These are phyloP conservation scores for Triplophysa bombifrons DNA, from an alignment of 2,797 vertebrate genomes.

Conservation along the genomic window DNA sequence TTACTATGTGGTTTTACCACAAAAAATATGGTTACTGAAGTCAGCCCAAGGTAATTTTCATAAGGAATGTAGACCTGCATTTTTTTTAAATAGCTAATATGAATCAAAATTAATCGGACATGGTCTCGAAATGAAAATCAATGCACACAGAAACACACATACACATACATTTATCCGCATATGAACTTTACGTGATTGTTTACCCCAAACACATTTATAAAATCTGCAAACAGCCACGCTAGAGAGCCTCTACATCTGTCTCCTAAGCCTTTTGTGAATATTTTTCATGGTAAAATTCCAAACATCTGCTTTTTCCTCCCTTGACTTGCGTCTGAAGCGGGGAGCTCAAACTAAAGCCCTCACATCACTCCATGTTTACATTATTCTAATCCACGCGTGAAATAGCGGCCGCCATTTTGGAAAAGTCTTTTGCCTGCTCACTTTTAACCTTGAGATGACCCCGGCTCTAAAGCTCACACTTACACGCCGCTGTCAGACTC, in stretches of 20 bases:
- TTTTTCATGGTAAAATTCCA: constrained; percentile 74
- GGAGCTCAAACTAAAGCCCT: constrained; percentile 68
- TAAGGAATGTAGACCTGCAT: no score
- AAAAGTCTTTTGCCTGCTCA: constrained; percentile 27
- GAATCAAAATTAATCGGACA: no score
- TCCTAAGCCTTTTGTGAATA: constrained; percentile 58
- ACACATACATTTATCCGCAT: background rate
- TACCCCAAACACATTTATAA: constrained; percentile 48
- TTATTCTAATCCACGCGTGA: constrained; percentile 44
- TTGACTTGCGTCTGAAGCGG: constrained; percentile 70
- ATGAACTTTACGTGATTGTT: constrained; percentile 42
- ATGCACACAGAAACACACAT: no score
- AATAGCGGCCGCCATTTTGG: constrained; percentile 65
- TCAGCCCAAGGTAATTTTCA: no score
- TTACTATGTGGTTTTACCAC: no score
- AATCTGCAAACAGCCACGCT: constrained; percentile 48
- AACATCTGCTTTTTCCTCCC: constrained; percentile 71
- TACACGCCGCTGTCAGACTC: constrained; percentile 33
- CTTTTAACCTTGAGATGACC: constrained; percentile 40
- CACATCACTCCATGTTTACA: constrained; percentile 65
- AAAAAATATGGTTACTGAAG: no score
- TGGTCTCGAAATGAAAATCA: no score
- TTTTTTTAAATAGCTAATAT: no score
- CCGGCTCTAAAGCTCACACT: constrained; percentile 27
- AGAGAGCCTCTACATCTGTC: constrained; percentile 56